Conservation (phyloP, 2,797 vertebrate genomes). For the Choloepus didactylus region DNA sequence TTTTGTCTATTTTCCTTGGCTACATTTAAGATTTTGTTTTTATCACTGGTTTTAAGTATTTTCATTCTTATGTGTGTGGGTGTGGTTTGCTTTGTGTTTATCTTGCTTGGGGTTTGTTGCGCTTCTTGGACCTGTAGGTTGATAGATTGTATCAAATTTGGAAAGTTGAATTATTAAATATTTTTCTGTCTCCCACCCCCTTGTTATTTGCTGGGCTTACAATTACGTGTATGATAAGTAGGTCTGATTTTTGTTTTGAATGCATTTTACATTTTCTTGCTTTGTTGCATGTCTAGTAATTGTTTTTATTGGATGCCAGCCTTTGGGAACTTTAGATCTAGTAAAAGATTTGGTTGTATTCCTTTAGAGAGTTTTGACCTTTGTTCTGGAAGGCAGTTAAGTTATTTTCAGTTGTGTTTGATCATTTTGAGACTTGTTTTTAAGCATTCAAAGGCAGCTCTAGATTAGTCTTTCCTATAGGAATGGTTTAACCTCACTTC, state of each 20-base stretch:
- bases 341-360: neutral
- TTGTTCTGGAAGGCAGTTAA: neutral
- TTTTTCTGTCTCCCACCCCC: neutral
- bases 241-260: too few species aligned
- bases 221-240: too few species aligned
- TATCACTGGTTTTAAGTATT: neutral
- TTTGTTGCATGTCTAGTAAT: neutral
- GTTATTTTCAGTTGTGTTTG: neutral
- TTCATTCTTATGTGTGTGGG: neutral
- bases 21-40: neutral
- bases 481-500: neutral
- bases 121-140: neutral
- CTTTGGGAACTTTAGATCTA: neutral
- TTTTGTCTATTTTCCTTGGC: neutral
- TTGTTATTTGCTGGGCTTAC: neutral
- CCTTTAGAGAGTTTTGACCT: neutral
- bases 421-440: neutral
- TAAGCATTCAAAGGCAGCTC: too few species aligned
- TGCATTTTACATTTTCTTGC: too few species aligned
- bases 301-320: neutral
- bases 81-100: slow-evolving; percentile 12
- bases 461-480: neutral
- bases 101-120: neutral
- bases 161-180: neutral
- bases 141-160: neutral